Conservation (phyloP, 2,113 vertebrate species). For the Elephantulus edwardii region DNA sequence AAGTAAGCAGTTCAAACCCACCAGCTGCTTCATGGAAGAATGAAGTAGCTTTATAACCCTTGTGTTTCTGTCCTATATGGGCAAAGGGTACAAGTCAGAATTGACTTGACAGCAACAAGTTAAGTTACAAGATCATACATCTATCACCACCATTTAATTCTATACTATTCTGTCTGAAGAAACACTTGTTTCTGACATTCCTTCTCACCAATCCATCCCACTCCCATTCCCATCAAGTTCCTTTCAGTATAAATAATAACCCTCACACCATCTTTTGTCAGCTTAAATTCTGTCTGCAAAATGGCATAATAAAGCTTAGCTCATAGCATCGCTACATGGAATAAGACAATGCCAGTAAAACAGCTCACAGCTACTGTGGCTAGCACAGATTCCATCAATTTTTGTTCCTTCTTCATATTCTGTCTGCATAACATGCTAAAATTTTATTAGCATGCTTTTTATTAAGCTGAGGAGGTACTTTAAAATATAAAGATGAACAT, state of each 20-base stretch:
- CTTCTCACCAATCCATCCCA: too few species aligned
- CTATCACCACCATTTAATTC: too few species aligned
- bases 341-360: not conserved
- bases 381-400: not conserved
- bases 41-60: too few species aligned
- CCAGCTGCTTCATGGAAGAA: too few species aligned
- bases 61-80: too few species aligned
- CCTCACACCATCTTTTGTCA: not conserved
- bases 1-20: not conserved
- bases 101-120: too few species aligned
- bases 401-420: not conserved
- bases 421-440: not conserved
- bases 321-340: not conserved
- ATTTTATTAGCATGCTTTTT: conserved; percentile 15
- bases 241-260: too few species aligned
- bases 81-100: too few species aligned
- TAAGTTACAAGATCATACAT: too few species aligned
- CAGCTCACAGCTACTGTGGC: not conserved
- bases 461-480: conserved; percentile 8
- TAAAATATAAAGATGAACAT: not conserved
- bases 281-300: conserved; percentile 17
- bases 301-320: not conserved
- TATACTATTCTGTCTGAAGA: too few species aligned
- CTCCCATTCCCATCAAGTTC: too few species aligned
- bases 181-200: too few species aligned